A percentile compares a stretch with the other conserved stretches of the same genome.
These are phyloP conservation scores for Oceanites oceanicus DNA, from an alignment of 2,113 vertebrate species.

Conservation along the genomic window DNA sequence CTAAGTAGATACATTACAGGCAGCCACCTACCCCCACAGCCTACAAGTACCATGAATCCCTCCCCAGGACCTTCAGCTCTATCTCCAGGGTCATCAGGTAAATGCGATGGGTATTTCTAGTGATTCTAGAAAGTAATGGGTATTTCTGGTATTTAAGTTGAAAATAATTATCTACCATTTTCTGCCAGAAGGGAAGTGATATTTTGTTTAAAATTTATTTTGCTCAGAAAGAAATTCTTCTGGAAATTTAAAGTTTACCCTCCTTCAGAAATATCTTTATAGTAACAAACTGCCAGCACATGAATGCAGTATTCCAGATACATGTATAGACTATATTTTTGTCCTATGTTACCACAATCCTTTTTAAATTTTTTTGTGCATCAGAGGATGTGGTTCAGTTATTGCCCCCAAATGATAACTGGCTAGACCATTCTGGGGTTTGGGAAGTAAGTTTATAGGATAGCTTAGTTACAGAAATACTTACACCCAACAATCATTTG, in stretches of 20 bases:
- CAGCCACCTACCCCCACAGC: conserved; percentile 86
- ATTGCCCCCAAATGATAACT: background rate
- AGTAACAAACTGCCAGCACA: background rate
- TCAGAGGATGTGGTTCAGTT: background rate
- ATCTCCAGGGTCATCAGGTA: conserved; percentile 96
- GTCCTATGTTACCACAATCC: background rate
- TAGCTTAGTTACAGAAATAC: background rate
- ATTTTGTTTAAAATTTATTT: background rate
- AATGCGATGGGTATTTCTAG: background rate
- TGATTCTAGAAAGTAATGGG: background rate
- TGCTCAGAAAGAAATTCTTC: background rate
- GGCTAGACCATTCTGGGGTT: background rate
- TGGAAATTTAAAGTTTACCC: background rate
- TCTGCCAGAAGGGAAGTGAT: background rate
- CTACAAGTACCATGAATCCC: conserved; percentile 87
- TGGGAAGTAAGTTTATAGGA: background rate
- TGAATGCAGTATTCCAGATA: background rate
- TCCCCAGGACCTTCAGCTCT: conserved; percentile 93
- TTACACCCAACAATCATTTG: background rate
- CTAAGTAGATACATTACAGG: conserved; percentile 91
- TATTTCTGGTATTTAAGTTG: background rate
- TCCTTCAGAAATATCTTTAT: background rate
- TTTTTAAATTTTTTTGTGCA: background rate
- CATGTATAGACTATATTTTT: background rate
- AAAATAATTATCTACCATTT: background rate